Percentiles rank a stretch among this genome's conserved stretches.
Conservation (phyloP, 2,888 invertebrate species). For the Agonopterix alstromeriana region DNA sequence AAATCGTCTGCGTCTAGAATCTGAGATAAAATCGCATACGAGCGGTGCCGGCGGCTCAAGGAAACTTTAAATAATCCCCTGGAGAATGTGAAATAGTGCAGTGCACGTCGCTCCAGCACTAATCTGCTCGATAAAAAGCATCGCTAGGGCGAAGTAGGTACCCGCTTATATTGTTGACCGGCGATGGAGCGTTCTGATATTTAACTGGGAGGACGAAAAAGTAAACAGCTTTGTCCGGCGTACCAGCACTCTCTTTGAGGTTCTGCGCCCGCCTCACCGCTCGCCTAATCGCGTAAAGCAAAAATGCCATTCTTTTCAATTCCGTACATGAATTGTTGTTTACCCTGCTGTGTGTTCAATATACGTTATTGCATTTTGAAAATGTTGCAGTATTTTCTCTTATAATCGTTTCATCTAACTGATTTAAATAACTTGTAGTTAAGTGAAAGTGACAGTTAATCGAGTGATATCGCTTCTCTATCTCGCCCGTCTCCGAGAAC, state of each 20-base stretch:
- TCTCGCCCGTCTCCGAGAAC: too few relatives aligned
- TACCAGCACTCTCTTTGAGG: slow-evolving; percentile 25
- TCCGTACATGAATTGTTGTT: slow-evolving; percentile 13
- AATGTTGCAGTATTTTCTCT: too few relatives aligned
- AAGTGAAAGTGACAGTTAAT: too few relatives aligned
- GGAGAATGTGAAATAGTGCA: slow-evolving; percentile 46
- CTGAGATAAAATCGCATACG: slow-evolving; percentile 28
- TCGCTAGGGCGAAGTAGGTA: slow-evolving; percentile 24
- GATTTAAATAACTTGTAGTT: too few relatives aligned
- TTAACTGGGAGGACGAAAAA: slow-evolving; percentile 46
- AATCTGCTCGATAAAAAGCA: slow-evolving; percentile 52
- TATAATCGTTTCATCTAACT: too few relatives aligned
- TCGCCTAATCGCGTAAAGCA: slow-evolving; percentile 40
- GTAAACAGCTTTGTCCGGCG: slow-evolving; percentile 45
- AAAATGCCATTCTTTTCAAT: slow-evolving; percentile 32
- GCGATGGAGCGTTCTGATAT: slow-evolving; percentile 52
- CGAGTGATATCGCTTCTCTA: too few relatives aligned
- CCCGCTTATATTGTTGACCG: slow-evolving; percentile 46
- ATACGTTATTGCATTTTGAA: slow-evolving; percentile 1
- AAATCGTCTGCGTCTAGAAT: slow-evolving; percentile 22
- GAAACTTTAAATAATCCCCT: slow-evolving; percentile 51
- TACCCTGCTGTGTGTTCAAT: neutral
- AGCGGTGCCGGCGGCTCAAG: slow-evolving; percentile 22
- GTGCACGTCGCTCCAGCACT: slow-evolving; percentile 36
- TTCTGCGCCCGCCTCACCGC: slow-evolving; percentile 22